Conservation (phyloP, 2,113 vertebrate genomes). For the Cyanoramphus novaezelandiae region DNA sequence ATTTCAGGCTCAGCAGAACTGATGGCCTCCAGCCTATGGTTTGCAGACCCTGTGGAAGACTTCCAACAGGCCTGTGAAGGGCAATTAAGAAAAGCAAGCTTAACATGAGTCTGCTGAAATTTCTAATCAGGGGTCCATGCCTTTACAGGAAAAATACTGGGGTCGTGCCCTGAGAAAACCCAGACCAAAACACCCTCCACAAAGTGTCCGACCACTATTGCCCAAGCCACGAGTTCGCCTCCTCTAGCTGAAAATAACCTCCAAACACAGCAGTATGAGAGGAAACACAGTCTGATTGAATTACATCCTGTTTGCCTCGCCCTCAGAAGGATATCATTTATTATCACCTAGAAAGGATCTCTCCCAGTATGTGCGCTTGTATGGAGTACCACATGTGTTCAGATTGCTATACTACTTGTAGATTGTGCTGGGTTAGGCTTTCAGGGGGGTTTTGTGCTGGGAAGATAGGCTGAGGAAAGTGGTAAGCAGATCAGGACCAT, state of each 20-base stretch:
- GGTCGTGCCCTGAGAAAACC: neutral
- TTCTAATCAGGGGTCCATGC: neutral
- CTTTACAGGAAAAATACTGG: neutral
- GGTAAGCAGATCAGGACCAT: neutral
- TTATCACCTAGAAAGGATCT: neutral
- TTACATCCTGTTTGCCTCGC: conserved; percentile 1
- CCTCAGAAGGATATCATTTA: neutral
- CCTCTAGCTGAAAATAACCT: conserved; percentile 10
- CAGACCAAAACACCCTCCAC: neutral
- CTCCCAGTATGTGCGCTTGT: neutral
- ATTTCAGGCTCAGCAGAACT: neutral
- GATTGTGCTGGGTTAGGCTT: neutral
- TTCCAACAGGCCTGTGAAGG: neutral
- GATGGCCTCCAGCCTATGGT: neutral
- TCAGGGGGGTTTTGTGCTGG: neutral
- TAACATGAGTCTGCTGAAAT: neutral
- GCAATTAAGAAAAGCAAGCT: neutral
- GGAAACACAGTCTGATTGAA: neutral
- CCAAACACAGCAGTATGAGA: neutral
- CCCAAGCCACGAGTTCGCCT: neutral
- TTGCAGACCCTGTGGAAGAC: neutral
- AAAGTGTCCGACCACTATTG: neutral
- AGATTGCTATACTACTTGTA: neutral
- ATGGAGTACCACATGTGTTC: neutral
- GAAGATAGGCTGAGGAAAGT: neutral